Evolutionary conservation across 2,888 invertebrate genomes (phyloP).

Genomic region (Cecidostiba fungosa): DNA sequence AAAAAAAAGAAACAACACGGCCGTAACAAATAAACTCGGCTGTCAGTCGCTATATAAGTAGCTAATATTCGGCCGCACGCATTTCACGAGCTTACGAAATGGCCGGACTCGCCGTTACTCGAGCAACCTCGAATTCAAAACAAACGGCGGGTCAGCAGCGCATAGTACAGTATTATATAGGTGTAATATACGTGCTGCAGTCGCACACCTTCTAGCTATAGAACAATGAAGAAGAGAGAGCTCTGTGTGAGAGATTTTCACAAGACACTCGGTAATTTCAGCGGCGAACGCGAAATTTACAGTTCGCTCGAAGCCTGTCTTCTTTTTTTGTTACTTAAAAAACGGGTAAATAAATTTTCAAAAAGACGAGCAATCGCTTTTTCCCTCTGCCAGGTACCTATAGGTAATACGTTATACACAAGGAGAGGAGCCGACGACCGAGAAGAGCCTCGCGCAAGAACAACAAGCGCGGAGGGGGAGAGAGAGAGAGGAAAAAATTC

Average conservation of each 20-base stretch:
- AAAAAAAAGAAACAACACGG: not conserved
- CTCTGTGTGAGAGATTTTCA: not conserved
- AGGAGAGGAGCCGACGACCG: slow-evolving; percentile 12
- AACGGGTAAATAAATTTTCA: not conserved
- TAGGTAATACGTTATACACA: not conserved
- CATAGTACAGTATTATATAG: not conserved
- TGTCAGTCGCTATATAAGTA: not conserved
- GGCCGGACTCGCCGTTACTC: slow-evolving; percentile 60
- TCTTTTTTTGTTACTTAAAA: not conserved
- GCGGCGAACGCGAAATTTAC: too few relatives aligned
- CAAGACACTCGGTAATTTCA: too few relatives aligned
- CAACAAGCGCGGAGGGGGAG: not conserved
- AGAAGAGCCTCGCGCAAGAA: slow-evolving; percentile 17
- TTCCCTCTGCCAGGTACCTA: not conserved
- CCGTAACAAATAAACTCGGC: not conserved
- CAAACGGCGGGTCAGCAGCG: slow-evolving; percentile 40
- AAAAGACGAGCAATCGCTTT: not conserved
- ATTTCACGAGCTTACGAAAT: slow-evolving; percentile 47
- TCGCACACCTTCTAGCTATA: not conserved
- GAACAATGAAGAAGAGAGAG: not conserved
- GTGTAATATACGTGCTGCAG: not conserved
- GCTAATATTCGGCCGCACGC: not conserved
- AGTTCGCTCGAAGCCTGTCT: too few relatives aligned
- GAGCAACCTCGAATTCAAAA: slow-evolving; percentile 63
- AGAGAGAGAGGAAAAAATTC: slow-evolving; percentile 9